Evolutionary conservation across 2,888 invertebrate species (phyloP).

Genomic region (Hecatera dysodea): DNA sequence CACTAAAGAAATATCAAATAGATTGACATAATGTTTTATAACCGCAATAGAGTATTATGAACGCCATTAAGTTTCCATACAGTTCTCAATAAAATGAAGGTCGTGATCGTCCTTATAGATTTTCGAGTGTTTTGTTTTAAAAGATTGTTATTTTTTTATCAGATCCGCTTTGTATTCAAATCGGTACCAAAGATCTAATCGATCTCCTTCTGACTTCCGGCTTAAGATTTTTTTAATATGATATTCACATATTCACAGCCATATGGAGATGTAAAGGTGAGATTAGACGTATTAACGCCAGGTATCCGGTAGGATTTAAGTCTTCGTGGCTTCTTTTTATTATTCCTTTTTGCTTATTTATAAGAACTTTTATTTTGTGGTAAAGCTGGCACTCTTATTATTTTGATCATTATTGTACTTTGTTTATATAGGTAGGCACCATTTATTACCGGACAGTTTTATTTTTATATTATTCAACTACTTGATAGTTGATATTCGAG

Average conservation of each 20-base stretch:
- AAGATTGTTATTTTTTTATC: constrained; percentile 30
- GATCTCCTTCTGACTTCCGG: constrained; percentile 26
- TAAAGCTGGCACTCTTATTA: too few relatives aligned
- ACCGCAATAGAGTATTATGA: background rate
- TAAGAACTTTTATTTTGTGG: too few relatives aligned
- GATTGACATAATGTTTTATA: background rate
- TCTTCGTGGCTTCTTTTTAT: too few relatives aligned
- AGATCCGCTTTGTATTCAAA: constrained; percentile 38
- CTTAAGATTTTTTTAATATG: background rate
- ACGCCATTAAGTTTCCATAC: background rate
- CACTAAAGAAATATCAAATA: too few relatives aligned
- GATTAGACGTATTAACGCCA: background rate
- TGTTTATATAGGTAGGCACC: too few relatives aligned
- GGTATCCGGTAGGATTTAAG: too few relatives aligned
- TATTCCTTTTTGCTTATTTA: too few relatives aligned
- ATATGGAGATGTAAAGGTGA: background rate
- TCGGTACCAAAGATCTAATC: constrained; percentile 36
- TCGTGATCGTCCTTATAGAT: constrained; percentile 1
- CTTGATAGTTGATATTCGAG: too few relatives aligned
- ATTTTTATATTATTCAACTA: too few relatives aligned
- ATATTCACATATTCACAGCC: background rate
- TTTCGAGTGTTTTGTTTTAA: constrained; percentile 19
- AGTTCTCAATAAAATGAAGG: constrained; percentile 23
- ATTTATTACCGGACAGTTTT: too few relatives aligned
- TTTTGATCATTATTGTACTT: too few relatives aligned